A percentile compares a stretch with the other conserved stretches of the same genome.
Evolutionary conservation across 2,797 vertebrate genomes (phyloP).

Genomic region (Oreochromis grahami): DNA sequence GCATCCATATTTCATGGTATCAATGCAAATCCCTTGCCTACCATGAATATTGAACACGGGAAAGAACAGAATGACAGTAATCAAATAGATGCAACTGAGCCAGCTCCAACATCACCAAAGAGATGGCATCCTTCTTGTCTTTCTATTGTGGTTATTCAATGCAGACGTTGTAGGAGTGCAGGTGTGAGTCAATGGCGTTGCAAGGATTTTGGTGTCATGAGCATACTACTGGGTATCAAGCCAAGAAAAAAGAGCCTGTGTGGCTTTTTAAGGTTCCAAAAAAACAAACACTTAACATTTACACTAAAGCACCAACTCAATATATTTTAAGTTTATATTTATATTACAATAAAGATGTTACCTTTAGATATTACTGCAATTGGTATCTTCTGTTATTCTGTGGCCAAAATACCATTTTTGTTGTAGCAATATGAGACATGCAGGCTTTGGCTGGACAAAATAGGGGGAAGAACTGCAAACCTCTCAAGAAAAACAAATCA

Average conservation of each 20-base stretch:
- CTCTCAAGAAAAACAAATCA: neutral
- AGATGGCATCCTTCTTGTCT: neutral
- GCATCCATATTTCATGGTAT: conserved; percentile 62
- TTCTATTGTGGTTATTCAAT: neutral
- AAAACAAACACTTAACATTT: neutral
- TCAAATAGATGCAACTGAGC: neutral
- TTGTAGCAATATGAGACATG: neutral
- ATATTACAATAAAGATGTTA: neutral
- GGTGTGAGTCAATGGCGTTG: neutral
- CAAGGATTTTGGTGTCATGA: neutral
- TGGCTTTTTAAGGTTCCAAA: neutral
- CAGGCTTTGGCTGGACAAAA: neutral
- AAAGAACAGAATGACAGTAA: conserved; percentile 42
- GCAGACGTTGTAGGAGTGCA: neutral
- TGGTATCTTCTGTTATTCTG: neutral
- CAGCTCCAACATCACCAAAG: neutral
- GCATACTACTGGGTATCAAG: neutral
- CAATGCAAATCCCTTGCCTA: conserved; percentile 39
- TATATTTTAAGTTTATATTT: neutral
- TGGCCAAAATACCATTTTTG: neutral
- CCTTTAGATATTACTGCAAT: neutral
- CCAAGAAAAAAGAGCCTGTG: neutral
- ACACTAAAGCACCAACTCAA: neutral
- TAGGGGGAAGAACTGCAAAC: neutral
- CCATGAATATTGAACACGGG: conserved; percentile 59